Evolutionary conservation across 2,113 vertebrate species (phyloP), one percentile per base, ranked within the genome.

Genomic region (Sigmodon hispidus): DNA sequence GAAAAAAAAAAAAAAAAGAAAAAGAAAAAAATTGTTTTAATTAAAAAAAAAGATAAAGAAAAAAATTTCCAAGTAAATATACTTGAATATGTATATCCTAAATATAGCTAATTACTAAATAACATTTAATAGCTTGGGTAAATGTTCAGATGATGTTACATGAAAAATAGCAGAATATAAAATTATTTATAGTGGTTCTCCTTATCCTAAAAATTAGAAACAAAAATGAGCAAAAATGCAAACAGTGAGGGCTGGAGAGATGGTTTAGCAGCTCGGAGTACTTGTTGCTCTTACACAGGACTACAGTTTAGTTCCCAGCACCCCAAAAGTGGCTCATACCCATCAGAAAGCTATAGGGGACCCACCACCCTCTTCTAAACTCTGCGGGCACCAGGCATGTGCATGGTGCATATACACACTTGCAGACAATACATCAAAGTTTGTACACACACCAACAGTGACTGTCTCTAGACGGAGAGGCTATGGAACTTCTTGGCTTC

Each of bases 201-300:
- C 73, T 59, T 65, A 91, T 81, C 57, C 86, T 94, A 85, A 91
- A 89, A 70, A 73, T 91, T 72, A 85, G 50, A 87, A 85, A 67
- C 40, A 73, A 11, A 65, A 96, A n/a, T 36, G 83, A 92, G 88
- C 80, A 43, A 65, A 70, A 89, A 89, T 48, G 43, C 75, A 48
- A 45, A 75, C 43, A 75, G 24, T 29, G 43, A 5, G 5, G 73
- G 43, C 43, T 29, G 26, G 61, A 48, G 61, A 48, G 40, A 48
- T 31, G 73, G 16, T 12, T 48, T 24, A 45, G 73, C 26, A 13
- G 43, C 7, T 48, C 43, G 4, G 73, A 29, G 26, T 26, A 76
- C 45, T 76, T 6, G 61, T 9, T 63, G 45, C 12, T 76, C 24
- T 75, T 75, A 7, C 72, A 48, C 13, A 76, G 73, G 73, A 48